Percentiles rank a stretch among this genome's conserved stretches.
Conservation (phyloP, 2,797 vertebrate genomes). For the Tenualosa thibaudeaui region DNA sequence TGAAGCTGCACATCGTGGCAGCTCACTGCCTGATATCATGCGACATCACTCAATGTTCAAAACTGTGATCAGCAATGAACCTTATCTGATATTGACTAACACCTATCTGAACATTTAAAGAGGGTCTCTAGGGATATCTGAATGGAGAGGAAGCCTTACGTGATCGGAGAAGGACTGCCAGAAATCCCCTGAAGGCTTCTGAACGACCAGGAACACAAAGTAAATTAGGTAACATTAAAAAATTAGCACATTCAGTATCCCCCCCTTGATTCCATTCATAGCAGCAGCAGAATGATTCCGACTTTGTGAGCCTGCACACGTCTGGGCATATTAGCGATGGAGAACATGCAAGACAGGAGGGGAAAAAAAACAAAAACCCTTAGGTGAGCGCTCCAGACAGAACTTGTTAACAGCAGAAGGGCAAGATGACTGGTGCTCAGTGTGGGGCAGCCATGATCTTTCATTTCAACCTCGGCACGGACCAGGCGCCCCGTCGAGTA, state of each 20-base stretch:
- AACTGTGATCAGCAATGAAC: background rate
- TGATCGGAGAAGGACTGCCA: background rate
- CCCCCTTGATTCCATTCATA: too few species aligned
- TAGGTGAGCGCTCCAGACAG: background rate
- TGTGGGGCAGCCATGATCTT: background rate
- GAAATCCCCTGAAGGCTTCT: background rate
- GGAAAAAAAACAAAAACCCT: background rate
- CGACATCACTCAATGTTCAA: background rate
- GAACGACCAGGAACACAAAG: background rate
- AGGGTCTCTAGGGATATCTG: background rate
- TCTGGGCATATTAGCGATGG: background rate
- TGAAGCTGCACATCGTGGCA: background rate
- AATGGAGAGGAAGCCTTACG: background rate
- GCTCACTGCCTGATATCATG: background rate
- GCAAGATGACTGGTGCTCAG: background rate
- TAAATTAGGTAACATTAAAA: background rate
- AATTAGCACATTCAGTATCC: background rate
- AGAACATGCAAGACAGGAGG: background rate
- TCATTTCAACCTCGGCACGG: background rate
- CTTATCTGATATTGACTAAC: background rate
- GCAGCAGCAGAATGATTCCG: background rate
- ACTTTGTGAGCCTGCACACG: background rate
- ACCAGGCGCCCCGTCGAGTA: background rate
- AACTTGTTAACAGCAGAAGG: background rate
- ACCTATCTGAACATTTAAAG: background rate